These are phyloP conservation scores for Aplochiton taeniatus DNA, from an alignment of 2,797 vertebrate species.

Conservation along the genomic window DNA sequence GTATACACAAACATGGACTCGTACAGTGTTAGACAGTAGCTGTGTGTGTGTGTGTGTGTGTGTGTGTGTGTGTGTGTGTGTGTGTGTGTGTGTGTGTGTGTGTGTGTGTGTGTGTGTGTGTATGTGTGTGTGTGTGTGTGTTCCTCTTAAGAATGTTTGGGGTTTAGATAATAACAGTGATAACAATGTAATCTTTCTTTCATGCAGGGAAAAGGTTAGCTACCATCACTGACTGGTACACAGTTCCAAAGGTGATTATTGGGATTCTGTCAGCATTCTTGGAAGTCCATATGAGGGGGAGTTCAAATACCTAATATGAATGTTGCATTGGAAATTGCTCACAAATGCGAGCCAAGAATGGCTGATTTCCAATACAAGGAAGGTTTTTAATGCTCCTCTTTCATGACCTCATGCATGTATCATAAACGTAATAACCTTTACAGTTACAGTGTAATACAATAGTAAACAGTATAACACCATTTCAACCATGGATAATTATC, in stretches of 20 bases:
- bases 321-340: conserved; percentile 44
- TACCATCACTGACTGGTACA: conserved; percentile 34
- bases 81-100: neutral
- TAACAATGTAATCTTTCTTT: conserved; percentile 5
- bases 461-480: neutral
- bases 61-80: neutral
- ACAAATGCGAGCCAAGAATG: conserved; percentile 43
- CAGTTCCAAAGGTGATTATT: conserved; percentile 50
- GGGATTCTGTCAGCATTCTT: conserved; percentile 38
- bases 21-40: too few species aligned
- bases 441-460: neutral
- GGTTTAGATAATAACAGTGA: conserved; percentile 15
- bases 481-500: neutral
- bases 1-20: neutral
- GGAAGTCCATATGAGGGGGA: conserved; percentile 50
- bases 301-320: conserved; percentile 45
- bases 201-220: conserved; percentile 25
- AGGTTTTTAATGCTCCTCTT: neutral
- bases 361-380: conserved; percentile 11
- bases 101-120: neutral
- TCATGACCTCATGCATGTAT: neutral
- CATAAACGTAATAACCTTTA: neutral
- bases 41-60: neutral
- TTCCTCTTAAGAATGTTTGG: neutral
- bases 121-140: neutral